Percentiles rank a stretch among this genome's conserved stretches.
Evolutionary conservation across 2,797 vertebrate species (phyloP).

Genomic region (Cirrhinus molitorella): DNA sequence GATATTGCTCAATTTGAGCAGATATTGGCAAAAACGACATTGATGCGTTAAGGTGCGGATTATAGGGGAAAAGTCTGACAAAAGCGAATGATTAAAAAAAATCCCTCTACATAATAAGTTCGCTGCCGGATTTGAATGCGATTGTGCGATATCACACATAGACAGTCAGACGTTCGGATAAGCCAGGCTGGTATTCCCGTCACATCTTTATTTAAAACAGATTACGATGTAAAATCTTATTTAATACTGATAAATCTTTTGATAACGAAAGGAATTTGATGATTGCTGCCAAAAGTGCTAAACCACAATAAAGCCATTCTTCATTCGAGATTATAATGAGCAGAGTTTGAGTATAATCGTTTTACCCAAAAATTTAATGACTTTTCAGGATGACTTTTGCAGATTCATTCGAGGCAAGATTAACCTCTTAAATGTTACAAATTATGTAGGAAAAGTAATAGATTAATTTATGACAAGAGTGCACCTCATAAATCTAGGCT

Average conservation of each 20-base stretch:
- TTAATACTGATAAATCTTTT: constrained; percentile 21
- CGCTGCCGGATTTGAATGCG: neutral
- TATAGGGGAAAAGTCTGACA: neutral
- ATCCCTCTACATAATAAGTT: neutral
- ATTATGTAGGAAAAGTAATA: too few relatives aligned
- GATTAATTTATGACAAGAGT: too few relatives aligned
- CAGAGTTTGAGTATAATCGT: neutral
- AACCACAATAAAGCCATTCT: constrained; percentile 20
- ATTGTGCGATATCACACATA: neutral
- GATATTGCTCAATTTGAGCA: constrained; percentile 11
- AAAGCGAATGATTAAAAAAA: constrained; percentile 20
- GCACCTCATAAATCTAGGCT: too few relatives aligned
- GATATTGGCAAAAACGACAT: constrained; percentile 15
- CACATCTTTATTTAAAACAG: constrained; percentile 22
- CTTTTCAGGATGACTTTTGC: neutral
- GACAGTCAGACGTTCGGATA: constrained; percentile 22
- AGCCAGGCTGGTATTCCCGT: neutral
- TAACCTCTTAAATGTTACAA: too few relatives aligned
- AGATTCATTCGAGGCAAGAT: too few relatives aligned
- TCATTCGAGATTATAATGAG: neutral
- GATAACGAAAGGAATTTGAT: constrained; percentile 16
- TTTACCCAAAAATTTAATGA: neutral
- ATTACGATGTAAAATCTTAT: constrained; percentile 31
- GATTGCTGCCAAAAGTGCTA: constrained; percentile 9
- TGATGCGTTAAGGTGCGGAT: neutral